A percentile compares a stretch with the other conserved stretches of the same genome.
phyloP scores from a whole-genome alignment of 2,797 vertebrate genomes.

The Pseudopleuronectes americanus region DNA sequence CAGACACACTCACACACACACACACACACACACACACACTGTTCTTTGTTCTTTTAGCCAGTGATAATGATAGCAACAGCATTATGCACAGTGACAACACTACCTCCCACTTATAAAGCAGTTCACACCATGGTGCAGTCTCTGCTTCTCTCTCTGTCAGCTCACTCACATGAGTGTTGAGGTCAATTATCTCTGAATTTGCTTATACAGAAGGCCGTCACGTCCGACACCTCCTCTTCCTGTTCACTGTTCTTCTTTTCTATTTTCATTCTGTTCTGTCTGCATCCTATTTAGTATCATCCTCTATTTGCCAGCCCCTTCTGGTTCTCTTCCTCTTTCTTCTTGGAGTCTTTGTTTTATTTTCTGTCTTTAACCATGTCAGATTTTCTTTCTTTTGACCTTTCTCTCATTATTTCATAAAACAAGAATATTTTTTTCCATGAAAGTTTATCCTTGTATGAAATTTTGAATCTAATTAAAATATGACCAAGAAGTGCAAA shows the following conservation, averaged over 20 bases:
- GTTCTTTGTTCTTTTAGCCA: slow-evolving; percentile 56
- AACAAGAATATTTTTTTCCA: not conserved
- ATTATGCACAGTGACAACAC: slow-evolving; percentile 75
- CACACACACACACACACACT: slow-evolving; percentile 1
- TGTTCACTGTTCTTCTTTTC: slow-evolving; percentile 4
- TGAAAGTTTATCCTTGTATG: not conserved
- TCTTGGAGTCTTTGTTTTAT: not conserved
- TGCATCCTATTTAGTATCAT: not conserved
- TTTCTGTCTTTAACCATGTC: not conserved
- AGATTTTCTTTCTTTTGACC: not conserved
- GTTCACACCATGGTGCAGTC: slow-evolving; percentile 53
- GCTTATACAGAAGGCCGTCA: slow-evolving; percentile 32
- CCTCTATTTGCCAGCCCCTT: not conserved
- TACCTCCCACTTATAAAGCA: slow-evolving; percentile 61
- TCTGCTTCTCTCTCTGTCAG: slow-evolving; percentile 40
- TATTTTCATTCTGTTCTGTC: not conserved
- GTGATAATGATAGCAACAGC: slow-evolving; percentile 65
- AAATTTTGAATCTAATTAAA: not conserved
- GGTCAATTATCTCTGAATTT: slow-evolving; percentile 81
- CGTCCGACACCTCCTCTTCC: slow-evolving; percentile 22
- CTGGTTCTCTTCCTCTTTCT: not conserved
- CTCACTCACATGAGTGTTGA: slow-evolving; percentile 61
- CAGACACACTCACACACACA: not conserved
- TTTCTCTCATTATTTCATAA: not conserved
- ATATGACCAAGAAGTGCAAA: not conserved